A percentile compares a stretch with the other conserved stretches of the same genome.
These are phyloP conservation scores for Misgurnus anguillicaudatus DNA, from an alignment of 2,113 vertebrate genomes.

Conservation along the genomic window DNA sequence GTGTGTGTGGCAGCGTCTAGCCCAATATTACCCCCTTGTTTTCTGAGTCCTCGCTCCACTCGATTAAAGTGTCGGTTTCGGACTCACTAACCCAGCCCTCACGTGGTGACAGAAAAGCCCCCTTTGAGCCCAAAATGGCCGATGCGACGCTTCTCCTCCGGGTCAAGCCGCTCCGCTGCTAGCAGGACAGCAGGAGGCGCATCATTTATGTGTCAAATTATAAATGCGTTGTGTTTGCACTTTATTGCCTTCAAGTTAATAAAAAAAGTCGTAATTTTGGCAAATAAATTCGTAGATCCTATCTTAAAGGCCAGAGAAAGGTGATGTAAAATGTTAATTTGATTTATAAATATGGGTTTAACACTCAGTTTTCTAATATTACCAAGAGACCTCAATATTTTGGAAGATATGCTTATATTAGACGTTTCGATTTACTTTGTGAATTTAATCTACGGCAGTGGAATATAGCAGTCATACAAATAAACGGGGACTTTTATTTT, in stretches of 20 bases:
- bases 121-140: slow-evolving; percentile 80
- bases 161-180: slow-evolving; percentile 66
- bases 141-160: slow-evolving; percentile 76
- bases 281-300: no score
- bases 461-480: no score
- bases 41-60: slow-evolving; percentile 53
- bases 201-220: slow-evolving; percentile 2
- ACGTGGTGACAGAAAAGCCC: slow-evolving; percentile 80
- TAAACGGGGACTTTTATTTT: neutral
- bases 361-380: no score
- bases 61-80: slow-evolving; percentile 55
- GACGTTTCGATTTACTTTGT: no score
- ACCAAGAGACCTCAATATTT: no score
- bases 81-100: slow-evolving; percentile 68
- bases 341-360: no score
- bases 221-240: neutral
- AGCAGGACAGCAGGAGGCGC: slow-evolving; percentile 33
- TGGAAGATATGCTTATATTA: no score
- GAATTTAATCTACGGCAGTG: no score
- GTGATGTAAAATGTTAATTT: no score
- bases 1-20: slow-evolving; percentile 38
- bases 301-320: no score
- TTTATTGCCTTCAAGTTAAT: neutral
- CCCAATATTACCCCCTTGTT: slow-evolving; percentile 59
- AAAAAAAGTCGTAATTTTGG: no score